Conservation (phyloP, 2,888 invertebrate genomes). For the Torymus auratus region DNA sequence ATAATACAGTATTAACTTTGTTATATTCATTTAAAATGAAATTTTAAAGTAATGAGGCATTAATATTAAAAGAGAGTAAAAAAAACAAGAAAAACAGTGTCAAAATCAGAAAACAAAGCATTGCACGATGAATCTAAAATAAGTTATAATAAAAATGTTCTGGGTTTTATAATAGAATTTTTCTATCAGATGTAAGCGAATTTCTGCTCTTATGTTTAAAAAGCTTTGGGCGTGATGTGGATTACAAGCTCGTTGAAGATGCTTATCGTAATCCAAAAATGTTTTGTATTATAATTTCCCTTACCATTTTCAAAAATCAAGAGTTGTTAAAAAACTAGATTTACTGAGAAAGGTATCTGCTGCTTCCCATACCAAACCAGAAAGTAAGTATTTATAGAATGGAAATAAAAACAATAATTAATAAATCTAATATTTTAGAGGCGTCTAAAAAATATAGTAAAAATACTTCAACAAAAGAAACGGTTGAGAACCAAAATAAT, state of each 20-base stretch:
- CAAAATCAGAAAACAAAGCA: not conserved
- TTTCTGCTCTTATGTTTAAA: not conserved
- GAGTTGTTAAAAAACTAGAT: constrained; percentile 57
- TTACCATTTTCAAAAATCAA: constrained; percentile 61
- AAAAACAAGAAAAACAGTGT: not conserved
- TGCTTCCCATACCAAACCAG: not conserved
- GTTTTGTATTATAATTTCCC: constrained; percentile 62
- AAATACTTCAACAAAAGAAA: not conserved
- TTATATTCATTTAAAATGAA: not conserved
- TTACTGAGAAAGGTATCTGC: not conserved
- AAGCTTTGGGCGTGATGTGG: constrained; percentile 67
- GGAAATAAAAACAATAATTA: too few relatives aligned
- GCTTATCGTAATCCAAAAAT: constrained; percentile 62
- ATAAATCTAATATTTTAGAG: constrained; percentile 21
- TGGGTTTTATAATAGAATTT: constrained; percentile 64
- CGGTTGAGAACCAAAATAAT: constrained; percentile 16
- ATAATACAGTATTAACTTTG: not conserved
- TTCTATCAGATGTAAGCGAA: constrained; percentile 65
- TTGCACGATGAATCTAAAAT: not conserved
- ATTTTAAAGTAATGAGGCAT: not conserved
- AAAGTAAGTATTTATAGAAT: constrained; percentile 30
- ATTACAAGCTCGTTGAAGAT: constrained; percentile 64
- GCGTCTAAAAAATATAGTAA: constrained; percentile 7
- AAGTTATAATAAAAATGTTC: constrained; percentile 35
- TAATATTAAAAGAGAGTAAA: not conserved